Base-by-base conservation (phyloP, 2,888 invertebrate species). In the Miltochrista miniata region DNA sequence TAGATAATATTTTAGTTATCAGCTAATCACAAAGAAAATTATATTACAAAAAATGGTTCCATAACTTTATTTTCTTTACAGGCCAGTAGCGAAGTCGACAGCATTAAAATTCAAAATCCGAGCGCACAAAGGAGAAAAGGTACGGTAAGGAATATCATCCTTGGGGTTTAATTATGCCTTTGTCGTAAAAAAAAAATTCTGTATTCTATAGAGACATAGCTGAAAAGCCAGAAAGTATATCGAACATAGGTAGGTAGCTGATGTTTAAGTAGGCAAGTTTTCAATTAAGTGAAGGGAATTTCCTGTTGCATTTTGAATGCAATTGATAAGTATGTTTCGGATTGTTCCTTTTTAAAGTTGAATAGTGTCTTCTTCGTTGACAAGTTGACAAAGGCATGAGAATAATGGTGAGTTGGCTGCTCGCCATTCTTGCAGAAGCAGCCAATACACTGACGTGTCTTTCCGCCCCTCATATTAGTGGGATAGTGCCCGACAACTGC, bases 121-220 rank as follows among this genome's bases (percentile, higher is more conserved):
- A 61, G 38, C 50, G 53, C 56, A 69, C 75, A 63, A 84, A 83
- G 78, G 76, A 76, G 85, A 83, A 84, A 85, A 61, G 31, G 64
- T 72, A 76, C 74, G 66, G 73, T 77, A 24, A 24, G 18, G 18
- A 24, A 73, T 70, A 70, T 73, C 70, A 77, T 85, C 87, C 87
- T 74, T 74, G 58, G 86, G 87, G 87, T 72, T 81, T 86, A 87
- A 87, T 88, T 87, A 85, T 83, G 73, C 76, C 83, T 82, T 82
- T 81, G 79, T 78, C 64, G 66, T 75, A 79, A 81, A 79, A 76
- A 68, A 79, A 82, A 83, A 85, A 73, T 81, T 83, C 79, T 69
- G 84, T 78, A 72, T 62, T 72, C 75, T 46, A 41, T 36, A 18
- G 71, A 58, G 67, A 69, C 34, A 31, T 10, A 52, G 40, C 37